Evolutionary conservation across 2,797 vertebrate species (phyloP).

Genomic region (Eidolon dupreanum): DNA sequence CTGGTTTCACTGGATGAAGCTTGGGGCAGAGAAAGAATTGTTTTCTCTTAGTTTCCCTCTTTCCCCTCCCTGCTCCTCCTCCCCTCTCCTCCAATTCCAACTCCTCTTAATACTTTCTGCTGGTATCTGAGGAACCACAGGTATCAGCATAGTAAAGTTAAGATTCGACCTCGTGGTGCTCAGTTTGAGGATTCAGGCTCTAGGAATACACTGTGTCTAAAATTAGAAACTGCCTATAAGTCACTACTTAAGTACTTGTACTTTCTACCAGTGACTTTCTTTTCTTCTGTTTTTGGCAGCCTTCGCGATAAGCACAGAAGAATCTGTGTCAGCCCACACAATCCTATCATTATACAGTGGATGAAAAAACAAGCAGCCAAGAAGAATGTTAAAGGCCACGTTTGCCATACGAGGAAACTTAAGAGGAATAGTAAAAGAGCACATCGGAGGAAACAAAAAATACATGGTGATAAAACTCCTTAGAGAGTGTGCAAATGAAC

Average conservation of each 20-base stretch:
- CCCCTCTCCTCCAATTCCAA: too few species aligned
- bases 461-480: not conserved
- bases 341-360: conserved; percentile 74
- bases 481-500: not conserved
- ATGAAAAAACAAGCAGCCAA: conserved; percentile 76
- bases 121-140: not conserved
- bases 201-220: not conserved
- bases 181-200: not conserved
- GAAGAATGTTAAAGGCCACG: not conserved
- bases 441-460: accelerated
- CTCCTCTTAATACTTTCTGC: not conserved
- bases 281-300: conserved; percentile 70
- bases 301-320: conserved; percentile 81
- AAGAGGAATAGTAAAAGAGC: not conserved
- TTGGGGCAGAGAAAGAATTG: not conserved
- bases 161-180: not conserved
- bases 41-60: not conserved
- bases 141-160: not conserved
- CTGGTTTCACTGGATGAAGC: not conserved
- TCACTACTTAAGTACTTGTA: not conserved
- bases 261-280: not conserved
- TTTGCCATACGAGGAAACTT: conserved; percentile 56
- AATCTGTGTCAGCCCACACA: conserved; percentile 81
- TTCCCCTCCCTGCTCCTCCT: not conserved
- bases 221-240: not conserved